Evolutionary conservation across 2,113 vertebrate genomes (phyloP).

Genomic region (Prietella phreatophila): DNA sequence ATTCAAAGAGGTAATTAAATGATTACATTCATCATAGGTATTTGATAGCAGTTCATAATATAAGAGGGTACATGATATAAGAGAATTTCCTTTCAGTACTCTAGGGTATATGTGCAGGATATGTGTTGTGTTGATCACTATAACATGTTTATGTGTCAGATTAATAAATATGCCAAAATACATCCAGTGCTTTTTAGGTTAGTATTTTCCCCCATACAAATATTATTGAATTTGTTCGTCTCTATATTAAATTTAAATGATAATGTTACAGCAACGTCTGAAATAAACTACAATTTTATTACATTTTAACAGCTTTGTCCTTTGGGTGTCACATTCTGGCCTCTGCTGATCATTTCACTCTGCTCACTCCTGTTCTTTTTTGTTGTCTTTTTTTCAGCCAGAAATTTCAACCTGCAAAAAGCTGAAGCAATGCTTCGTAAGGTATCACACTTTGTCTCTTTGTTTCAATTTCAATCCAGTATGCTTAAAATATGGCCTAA

Average conservation of each 20-base stretch:
- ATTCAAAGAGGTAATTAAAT: too few relatives aligned
- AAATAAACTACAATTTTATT: not conserved
- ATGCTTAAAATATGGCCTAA: too few relatives aligned
- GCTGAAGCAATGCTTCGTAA: conserved; percentile 92
- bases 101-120: too few relatives aligned
- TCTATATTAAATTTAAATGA: not conserved
- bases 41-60: too few relatives aligned
- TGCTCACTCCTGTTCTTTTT: not conserved
- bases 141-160: too few relatives aligned
- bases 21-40: too few relatives aligned
- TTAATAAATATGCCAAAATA: not conserved
- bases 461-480: not conserved
- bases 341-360: not conserved
- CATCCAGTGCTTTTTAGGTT: not conserved
- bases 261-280: not conserved
- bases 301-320: not conserved
- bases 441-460: conserved; percentile 68
- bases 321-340: not conserved
- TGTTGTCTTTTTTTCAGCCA: conserved; percentile 74
- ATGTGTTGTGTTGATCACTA: too few relatives aligned
- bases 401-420: conserved; percentile 89
- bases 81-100: too few relatives aligned
- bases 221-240: not conserved
- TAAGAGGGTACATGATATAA: too few relatives aligned
- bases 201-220: not conserved